These are phyloP conservation scores for Atrina japonica DNA, from an alignment of 2,888 invertebrate genomes.

Conservation along the genomic window DNA sequence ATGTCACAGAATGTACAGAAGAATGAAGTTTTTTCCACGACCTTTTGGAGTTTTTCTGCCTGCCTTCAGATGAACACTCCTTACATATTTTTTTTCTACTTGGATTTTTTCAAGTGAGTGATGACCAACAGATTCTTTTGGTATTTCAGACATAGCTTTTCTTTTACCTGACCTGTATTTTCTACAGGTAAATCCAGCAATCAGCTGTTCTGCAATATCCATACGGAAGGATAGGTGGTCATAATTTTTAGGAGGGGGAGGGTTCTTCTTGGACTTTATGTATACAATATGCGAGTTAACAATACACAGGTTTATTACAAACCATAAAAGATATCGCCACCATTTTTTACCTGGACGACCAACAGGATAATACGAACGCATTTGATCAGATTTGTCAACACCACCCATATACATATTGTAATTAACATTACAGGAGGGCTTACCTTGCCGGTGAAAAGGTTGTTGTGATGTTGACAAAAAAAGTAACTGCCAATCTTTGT, in stretches of 20 bases:
- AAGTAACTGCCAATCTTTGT: conserved; percentile 5
- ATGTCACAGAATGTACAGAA: neutral
- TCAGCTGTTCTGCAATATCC: conserved; percentile 4
- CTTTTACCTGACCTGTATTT: neutral
- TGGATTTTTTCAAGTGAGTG: neutral
- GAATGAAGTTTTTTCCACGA: neutral
- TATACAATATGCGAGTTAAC: conserved; percentile 5
- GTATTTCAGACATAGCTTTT: neutral
- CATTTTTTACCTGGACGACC: conserved; percentile 14
- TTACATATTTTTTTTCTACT: conserved; percentile 4
- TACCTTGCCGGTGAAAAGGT: neutral
- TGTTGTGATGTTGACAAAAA: neutral
- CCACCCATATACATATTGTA: conserved; percentile 12
- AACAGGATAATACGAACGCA: conserved; percentile 10
- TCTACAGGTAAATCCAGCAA: conserved; percentile 1
- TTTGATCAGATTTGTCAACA: conserved; percentile 5
- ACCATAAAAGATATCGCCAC: conserved; percentile 13
- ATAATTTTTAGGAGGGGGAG: neutral
- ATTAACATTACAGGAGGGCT: neutral
- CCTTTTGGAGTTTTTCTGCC: conserved; percentile 10
- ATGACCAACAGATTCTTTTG: neutral
- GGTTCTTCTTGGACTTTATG: neutral
- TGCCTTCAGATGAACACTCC: neutral
- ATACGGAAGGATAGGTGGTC: conserved; percentile 1
- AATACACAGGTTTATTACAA: neutral